Evolutionary conservation across 2,797 vertebrate species (phyloP), one percentile per base, ranked within the genome.

Genomic region (Tokudaia muenninki): DNA sequence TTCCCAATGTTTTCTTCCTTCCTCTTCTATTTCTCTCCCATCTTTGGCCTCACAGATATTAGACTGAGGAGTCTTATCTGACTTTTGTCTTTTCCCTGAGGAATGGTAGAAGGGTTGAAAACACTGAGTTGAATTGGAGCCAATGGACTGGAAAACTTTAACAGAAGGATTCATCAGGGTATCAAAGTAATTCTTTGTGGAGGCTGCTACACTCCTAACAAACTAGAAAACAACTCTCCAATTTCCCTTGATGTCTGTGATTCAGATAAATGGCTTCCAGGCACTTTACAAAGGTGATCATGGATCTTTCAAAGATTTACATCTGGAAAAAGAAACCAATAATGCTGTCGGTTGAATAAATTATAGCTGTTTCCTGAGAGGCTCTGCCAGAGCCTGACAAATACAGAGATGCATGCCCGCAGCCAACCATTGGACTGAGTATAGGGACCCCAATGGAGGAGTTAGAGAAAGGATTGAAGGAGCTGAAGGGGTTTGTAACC

Each of bases 21-120:
- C 59, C 3, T 10, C 21, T 37, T 47, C 8, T 6, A 52, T 11
- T 21, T 47, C 57, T 3, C 22, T n/a, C 19, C 3, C 0, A 29
- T 29, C 44, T 16, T 84, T 74, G 26, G 0, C 6, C 22, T 59
- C 63, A 59, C 3, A 67, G 17, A 26, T 19, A 2, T 93, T 77
- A 10, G n/a, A 3, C 7, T 67, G 2, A 41, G 1, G 8, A 13
- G 3, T 72, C 1, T 81, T 86, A 44, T 70, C 13, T 92, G n/a
- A 63, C 44, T 29, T 75, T 37, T 13, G 5, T 26, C 16, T 52
- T 9, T 2, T 67, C n/a, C 26, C 22, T 11, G 10, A 14, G 16
- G 29, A 24, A 70, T 44, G 4, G 13, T 10, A 21, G 17, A 29
- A 37, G 26, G 3, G 9, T 44, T 44, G 26, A 6, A 72, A 82